Conservation (phyloP, 1,140 invertebrate genomes). For the Cydia strobilella region DNA sequence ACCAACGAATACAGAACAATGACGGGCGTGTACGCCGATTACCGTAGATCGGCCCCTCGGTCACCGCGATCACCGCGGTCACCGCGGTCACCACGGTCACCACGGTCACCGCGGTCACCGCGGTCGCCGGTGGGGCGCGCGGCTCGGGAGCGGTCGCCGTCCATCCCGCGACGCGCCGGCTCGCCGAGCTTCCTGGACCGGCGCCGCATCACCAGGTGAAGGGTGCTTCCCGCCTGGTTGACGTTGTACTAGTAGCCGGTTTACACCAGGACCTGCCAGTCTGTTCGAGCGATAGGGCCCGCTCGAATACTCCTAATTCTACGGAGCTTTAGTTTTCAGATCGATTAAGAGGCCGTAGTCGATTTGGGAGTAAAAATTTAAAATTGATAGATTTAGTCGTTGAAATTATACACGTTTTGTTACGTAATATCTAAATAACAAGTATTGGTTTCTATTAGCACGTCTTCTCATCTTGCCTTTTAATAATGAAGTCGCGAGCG, state of each 20-base stretch:
- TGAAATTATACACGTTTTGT: too few relatives aligned
- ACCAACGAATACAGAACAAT: conserved; percentile 61
- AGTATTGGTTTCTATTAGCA: too few relatives aligned
- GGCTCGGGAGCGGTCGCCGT: conserved; percentile 86
- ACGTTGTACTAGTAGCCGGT: neutral
- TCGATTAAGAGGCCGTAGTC: too few relatives aligned
- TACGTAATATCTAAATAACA: too few relatives aligned
- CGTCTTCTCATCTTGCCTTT: too few relatives aligned
- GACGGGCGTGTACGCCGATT: conserved; percentile 76
- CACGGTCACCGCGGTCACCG: conserved; percentile 81
- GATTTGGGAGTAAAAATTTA: too few relatives aligned
- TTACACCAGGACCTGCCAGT: neutral
- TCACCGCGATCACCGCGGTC: conserved; percentile 83
- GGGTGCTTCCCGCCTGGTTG: neutral
- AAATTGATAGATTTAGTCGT: too few relatives aligned
- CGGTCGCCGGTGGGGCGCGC: conserved; percentile 84
- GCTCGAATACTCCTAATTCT: too few relatives aligned
- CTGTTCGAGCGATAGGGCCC: neutral
- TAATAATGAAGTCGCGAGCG: too few relatives aligned
- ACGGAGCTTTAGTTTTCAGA: too few relatives aligned
- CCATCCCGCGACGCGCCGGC: conserved; percentile 92
- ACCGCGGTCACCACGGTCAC: conserved; percentile 83
- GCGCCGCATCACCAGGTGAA: conserved; percentile 93
- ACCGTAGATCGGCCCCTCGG: conserved; percentile 64
- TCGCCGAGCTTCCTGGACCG: conserved; percentile 95